phyloP scores from a whole-genome alignment of 2,797 vertebrate genomes.

The Rallus crepitans region DNA sequence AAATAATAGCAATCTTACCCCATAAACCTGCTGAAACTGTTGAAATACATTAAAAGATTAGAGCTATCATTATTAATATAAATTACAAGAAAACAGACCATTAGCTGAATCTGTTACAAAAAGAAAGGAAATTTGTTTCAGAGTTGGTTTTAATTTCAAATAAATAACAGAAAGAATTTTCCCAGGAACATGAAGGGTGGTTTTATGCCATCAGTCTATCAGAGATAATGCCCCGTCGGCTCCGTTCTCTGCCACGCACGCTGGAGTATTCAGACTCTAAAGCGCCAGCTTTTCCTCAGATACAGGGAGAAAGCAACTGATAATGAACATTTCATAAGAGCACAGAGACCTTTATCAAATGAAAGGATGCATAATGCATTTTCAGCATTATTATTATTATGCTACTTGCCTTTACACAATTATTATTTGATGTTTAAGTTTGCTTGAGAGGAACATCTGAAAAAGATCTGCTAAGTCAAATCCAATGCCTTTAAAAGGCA shows the following conservation, averaged over 20 bases:
- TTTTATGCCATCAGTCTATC: constrained; percentile 49
- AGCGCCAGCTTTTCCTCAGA: neutral
- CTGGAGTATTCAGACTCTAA: constrained; percentile 12
- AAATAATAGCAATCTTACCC: constrained; percentile 70
- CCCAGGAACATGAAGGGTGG: neutral
- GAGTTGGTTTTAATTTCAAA: constrained; percentile 57
- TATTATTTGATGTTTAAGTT: constrained; percentile 71
- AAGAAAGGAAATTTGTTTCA: neutral
- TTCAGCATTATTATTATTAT: constrained; percentile 19
- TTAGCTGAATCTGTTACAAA: constrained; percentile 45
- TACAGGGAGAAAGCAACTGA: neutral
- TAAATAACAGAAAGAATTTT: constrained; percentile 45
- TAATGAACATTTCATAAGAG: constrained; percentile 45
- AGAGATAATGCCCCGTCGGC: neutral
- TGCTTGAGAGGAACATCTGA: constrained; percentile 61
- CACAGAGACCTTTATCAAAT: constrained; percentile 42
- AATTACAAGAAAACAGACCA: constrained; percentile 54
- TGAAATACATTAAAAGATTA: constrained; percentile 73
- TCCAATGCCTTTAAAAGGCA: constrained; percentile 54
- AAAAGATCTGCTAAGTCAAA: constrained; percentile 67
- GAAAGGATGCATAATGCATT: constrained; percentile 44
- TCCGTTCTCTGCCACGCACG: neutral
- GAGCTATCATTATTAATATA: constrained; percentile 66
- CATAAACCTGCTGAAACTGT: constrained; percentile 75
- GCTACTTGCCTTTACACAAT: constrained; percentile 59